A percentile compares a stretch with the other conserved stretches of the same genome.
phyloP scores from a whole-genome alignment of 2,888 invertebrate species.

The Acronicta alni region DNA sequence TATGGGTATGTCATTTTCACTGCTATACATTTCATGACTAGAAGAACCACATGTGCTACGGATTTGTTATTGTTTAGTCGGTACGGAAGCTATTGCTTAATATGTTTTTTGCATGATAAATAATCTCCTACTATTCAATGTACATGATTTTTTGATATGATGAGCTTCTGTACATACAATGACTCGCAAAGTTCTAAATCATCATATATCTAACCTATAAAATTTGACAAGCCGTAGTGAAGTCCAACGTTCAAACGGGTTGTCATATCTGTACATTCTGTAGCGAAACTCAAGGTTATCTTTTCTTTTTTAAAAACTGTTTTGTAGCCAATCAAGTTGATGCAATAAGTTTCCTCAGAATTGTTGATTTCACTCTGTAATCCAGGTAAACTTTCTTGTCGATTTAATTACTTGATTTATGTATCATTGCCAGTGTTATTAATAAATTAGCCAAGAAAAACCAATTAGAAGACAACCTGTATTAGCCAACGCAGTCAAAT shows the following conservation, averaged over 20 bases:
- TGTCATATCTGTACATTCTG: conserved; percentile 74
- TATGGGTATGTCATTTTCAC: conserved; percentile 85
- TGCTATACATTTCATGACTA: conserved; percentile 83
- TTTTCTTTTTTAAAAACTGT: conserved; percentile 45
- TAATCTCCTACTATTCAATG: conserved; percentile 60
- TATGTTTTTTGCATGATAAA: conserved; percentile 73
- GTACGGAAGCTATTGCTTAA: conserved; percentile 75
- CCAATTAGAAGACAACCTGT: conserved; percentile 18
- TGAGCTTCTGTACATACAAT: conserved; percentile 60
- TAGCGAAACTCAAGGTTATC: conserved; percentile 74
- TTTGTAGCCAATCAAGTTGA: conserved; percentile 25
- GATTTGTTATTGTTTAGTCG: conserved; percentile 84
- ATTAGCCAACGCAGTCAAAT: conserved; percentile 8
- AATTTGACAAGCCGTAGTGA: conserved; percentile 76
- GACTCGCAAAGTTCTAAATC: conserved; percentile 60
- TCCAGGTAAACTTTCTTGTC: conserved; percentile 25
- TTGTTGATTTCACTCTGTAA: conserved; percentile 12
- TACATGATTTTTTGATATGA: conserved; percentile 55
- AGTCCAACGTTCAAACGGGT: conserved; percentile 83
- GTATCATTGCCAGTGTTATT: conserved; percentile 14
- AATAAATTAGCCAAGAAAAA: conserved; percentile 21
- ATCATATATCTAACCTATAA: conserved; percentile 84
- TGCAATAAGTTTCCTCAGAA: conserved; percentile 40
- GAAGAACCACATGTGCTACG: conserved; percentile 86
- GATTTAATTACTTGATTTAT: conserved; percentile 18